A percentile compares a stretch with the other conserved stretches of the same genome.
phyloP scores from a whole-genome alignment of 2,888 invertebrate genomes.

The Myopa tessellatipennis region DNA sequence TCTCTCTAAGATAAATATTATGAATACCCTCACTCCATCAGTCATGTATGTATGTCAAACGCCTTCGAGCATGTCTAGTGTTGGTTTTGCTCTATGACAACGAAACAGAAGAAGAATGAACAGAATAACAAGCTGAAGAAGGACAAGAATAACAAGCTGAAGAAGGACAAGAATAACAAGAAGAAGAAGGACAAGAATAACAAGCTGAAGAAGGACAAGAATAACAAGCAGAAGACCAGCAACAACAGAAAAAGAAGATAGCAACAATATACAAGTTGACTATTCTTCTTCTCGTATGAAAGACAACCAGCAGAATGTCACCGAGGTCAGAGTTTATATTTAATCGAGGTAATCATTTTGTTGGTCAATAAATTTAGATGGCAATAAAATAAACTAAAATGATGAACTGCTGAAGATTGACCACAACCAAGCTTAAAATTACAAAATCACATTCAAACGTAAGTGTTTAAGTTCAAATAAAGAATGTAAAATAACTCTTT shows the following conservation, averaged over 20 bases:
- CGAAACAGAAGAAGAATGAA: not conserved
- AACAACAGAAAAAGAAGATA: too few species aligned
- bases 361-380: conserved; percentile 36
- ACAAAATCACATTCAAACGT: too few species aligned
- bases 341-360: conserved; percentile 20
- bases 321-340: conserved; percentile 17
- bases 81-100: not conserved
- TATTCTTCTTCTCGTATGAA: not conserved
- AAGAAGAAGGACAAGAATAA: too few species aligned
- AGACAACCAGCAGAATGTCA: not conserved
- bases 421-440: too few species aligned
- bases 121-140: not conserved
- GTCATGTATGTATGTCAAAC: not conserved
- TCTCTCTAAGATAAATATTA: not conserved
- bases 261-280: not conserved
- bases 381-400: too few species aligned
- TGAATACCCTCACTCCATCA: not conserved
- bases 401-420: not conserved
- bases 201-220: not conserved
- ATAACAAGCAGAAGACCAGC: not conserved
- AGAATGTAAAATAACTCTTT: not conserved
- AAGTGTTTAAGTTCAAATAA: not conserved
- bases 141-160: not conserved
- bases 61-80: not conserved
- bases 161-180: too few species aligned